Evolutionary conservation across 2,888 invertebrate genomes (phyloP), one percentile per base, ranked within the genome.

Genomic region (Bugulina stolonifera): DNA sequence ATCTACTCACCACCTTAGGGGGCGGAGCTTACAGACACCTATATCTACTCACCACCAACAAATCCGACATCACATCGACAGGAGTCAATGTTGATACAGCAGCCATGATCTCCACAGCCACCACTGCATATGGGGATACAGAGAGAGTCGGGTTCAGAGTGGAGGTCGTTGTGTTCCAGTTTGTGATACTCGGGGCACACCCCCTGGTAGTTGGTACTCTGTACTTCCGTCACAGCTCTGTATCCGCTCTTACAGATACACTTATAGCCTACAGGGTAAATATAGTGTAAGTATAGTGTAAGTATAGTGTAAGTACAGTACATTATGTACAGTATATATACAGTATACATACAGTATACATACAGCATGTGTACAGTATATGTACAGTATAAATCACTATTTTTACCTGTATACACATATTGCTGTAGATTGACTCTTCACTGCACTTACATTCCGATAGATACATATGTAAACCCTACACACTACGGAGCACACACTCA

Each of bases 1-100:
- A n/a, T n/a, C n/a, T n/a, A n/a, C n/a, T n/a, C n/a, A n/a, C n/a
- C n/a, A n/a, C n/a, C n/a, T n/a, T n/a, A n/a, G n/a, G n/a, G n/a
- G n/a, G n/a, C n/a, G n/a, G n/a, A n/a, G n/a, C n/a, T n/a, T n/a
- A n/a, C n/a, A n/a, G n/a, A n/a, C n/a, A n/a, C n/a, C n/a, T n/a
- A n/a, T n/a, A n/a, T 32, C 32, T 22, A 29, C 64, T 64, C 27
- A 64, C 64, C 90, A 72, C 96, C 95, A 29, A 96, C 94, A 85
- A 92, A 96, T 73, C 95, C 95, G 86, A 97, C 96, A 86, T 93
- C 91, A 82, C 96, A 96, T 75, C 89, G 88, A 80, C 96, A 86
- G 0, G 74, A 75, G 75, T 85, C 80, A 0, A 85, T 85, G 35
- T 77, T 76, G 23, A 81, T 76, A 75, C 86, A 86, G 3, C 69